phyloP scores from a whole-genome alignment of 1,140 invertebrate species.

The Magallana angulata region DNA sequence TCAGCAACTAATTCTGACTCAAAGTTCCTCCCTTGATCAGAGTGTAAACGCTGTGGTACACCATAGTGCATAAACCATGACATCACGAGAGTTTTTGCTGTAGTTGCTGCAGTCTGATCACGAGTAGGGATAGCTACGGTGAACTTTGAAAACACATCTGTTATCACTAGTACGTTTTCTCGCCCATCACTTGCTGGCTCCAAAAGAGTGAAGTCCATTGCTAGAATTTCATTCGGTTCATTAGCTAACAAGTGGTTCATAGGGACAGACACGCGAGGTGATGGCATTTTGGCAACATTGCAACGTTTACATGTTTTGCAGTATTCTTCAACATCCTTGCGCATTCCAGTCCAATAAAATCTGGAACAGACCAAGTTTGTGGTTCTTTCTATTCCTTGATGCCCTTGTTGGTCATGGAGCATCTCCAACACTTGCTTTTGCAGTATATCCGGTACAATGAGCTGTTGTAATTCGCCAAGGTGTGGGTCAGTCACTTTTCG shows the following conservation, averaged over 20 bases:
- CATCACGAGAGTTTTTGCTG: slow-evolving; percentile 34
- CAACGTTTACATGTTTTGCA: slow-evolving; percentile 44
- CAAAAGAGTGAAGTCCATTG: slow-evolving; percentile 56
- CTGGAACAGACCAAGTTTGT: slow-evolving; percentile 10
- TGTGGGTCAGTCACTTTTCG: background rate
- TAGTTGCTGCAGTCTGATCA: slow-evolving; percentile 43
- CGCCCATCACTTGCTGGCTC: slow-evolving; percentile 50
- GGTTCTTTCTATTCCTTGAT: slow-evolving; percentile 44
- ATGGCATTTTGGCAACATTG: slow-evolving; percentile 41
- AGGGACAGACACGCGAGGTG: background rate
- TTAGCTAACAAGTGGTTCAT: slow-evolving; percentile 55
- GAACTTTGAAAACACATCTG: slow-evolving; percentile 46
- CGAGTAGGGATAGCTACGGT: slow-evolving; percentile 34
- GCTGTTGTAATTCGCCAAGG: slow-evolving; percentile 15
- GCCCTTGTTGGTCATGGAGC: slow-evolving; percentile 49
- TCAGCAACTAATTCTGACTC: slow-evolving; percentile 41
- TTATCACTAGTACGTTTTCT: slow-evolving; percentile 62
- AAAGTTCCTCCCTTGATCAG: slow-evolving; percentile 47
- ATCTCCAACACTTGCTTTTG: slow-evolving; percentile 3
- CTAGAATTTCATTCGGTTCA: slow-evolving; percentile 55
- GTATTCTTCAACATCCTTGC: slow-evolving; percentile 39
- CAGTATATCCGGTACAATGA: slow-evolving; percentile 5
- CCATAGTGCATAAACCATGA: slow-evolving; percentile 44
- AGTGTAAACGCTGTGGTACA: slow-evolving; percentile 35
- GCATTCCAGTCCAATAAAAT: slow-evolving; percentile 54